These are phyloP conservation scores for Fragum sueziense DNA, from an alignment of 2,888 invertebrate genomes.

Conservation along the genomic window DNA sequence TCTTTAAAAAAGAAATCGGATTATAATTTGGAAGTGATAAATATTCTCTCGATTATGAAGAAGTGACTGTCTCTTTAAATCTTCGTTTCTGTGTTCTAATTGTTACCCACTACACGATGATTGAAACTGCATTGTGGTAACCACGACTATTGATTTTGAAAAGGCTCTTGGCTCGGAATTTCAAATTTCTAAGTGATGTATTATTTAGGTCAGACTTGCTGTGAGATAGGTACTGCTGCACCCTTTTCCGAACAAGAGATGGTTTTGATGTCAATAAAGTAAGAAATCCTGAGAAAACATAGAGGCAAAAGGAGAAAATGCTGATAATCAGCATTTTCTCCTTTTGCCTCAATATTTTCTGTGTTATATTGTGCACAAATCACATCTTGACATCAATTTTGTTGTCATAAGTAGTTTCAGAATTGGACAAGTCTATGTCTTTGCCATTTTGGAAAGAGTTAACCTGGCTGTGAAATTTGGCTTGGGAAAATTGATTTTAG, in stretches of 20 bases:
- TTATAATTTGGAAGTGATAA: too few species aligned
- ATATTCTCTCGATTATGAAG: not conserved
- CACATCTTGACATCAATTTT: too few species aligned
- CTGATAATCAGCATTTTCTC: not conserved
- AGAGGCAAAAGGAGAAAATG: not conserved
- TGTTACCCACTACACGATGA: not conserved
- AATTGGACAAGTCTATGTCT: too few species aligned
- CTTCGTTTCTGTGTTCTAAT: not conserved
- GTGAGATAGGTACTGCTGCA: not conserved
- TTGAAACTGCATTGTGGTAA: slow-evolving; percentile 1
- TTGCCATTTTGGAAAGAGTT: too few species aligned
- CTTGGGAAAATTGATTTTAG: too few species aligned
- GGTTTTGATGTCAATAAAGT: not conserved
- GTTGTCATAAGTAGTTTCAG: too few species aligned
- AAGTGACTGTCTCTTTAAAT: not conserved
- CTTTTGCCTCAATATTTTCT: not conserved
- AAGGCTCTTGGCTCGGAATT: not conserved
- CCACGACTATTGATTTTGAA: slow-evolving; percentile 12
- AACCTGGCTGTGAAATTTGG: too few species aligned
- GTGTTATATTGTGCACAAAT: too few species aligned
- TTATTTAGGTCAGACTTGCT: not conserved
- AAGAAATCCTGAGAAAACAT: not conserved
- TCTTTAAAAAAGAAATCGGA: too few species aligned
- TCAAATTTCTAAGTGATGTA: not conserved
- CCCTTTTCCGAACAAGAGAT: too few species aligned